These are phyloP conservation scores for Synergus umbraculus DNA, from an alignment of 2,888 invertebrate genomes.

Conservation along the genomic window DNA sequence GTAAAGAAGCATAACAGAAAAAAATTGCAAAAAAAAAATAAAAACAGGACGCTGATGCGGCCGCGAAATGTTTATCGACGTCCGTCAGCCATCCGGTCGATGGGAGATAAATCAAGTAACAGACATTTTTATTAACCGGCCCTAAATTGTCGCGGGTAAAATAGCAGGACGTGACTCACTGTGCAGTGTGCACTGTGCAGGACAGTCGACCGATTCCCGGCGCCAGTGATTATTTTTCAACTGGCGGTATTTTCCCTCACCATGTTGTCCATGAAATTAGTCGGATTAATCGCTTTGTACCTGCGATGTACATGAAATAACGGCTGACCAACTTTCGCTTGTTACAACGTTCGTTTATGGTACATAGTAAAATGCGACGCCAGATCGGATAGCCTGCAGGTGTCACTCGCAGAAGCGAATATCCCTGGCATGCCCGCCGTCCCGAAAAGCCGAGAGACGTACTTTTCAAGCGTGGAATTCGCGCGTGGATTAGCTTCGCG, in stretches of 20 bases:
- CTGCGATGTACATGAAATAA: constrained; percentile 10
- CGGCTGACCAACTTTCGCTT: constrained; percentile 5
- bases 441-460: background rate
- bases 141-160: constrained; percentile 45
- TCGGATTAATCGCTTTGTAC: constrained; percentile 32
- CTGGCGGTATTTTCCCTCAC: background rate
- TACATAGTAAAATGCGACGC: background rate
- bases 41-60: background rate
- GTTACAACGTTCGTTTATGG: constrained; percentile 7
- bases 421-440: background rate
- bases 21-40: background rate
- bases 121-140: constrained; percentile 48
- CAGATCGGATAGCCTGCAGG: constrained; percentile 19
- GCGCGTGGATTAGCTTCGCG: constrained; percentile 25
- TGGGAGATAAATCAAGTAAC: constrained; percentile 44
- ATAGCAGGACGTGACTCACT: background rate
- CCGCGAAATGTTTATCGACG: constrained; percentile 9
- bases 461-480: constrained; percentile 19
- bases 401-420: constrained; percentile 24
- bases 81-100: background rate
- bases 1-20: background rate
- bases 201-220: background rate
- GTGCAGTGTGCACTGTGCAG: background rate
- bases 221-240: constrained; percentile 19
- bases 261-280: constrained; percentile 3